Conservation (phyloP, 2,113 vertebrate genomes). For the Oxygymnocypris stewartii region DNA sequence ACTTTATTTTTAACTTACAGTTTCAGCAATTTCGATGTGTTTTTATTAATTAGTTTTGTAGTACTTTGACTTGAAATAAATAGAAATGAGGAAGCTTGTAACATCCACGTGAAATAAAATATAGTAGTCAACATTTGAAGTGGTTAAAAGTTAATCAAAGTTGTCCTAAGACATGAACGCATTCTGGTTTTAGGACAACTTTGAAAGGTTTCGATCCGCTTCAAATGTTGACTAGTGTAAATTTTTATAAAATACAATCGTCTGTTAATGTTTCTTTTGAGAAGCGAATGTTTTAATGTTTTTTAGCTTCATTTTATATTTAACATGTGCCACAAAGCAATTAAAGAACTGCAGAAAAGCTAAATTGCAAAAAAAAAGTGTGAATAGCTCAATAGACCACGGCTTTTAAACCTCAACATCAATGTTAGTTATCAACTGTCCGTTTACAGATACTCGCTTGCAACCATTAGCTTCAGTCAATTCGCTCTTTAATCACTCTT, state of each 20-base stretch:
- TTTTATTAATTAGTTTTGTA: background rate
- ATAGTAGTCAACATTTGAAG: too few relatives aligned
- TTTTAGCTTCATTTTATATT: background rate
- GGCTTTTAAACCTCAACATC: background rate
- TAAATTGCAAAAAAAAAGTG: background rate
- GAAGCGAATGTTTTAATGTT: background rate
- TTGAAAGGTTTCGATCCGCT: too few relatives aligned
- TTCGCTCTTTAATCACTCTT: background rate
- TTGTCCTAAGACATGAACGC: too few relatives aligned
- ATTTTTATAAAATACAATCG: background rate
- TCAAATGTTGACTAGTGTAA: too few relatives aligned
- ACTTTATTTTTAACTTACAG: background rate
- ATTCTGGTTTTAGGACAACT: too few relatives aligned
- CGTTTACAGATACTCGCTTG: too few relatives aligned
- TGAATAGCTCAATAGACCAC: background rate
- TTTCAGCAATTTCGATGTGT: background rate
- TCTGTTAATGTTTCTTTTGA: background rate
- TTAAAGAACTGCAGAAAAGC: background rate
- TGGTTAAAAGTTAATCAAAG: too few relatives aligned
- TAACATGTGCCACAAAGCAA: background rate
- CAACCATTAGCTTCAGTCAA: background rate
- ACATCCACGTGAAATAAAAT: background rate
- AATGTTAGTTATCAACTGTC: background rate
- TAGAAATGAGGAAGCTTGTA: background rate
- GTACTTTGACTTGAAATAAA: too few relatives aligned